phyloP scores from a whole-genome alignment of 2,797 vertebrate species.

The Thripadectes ignobilis region DNA sequence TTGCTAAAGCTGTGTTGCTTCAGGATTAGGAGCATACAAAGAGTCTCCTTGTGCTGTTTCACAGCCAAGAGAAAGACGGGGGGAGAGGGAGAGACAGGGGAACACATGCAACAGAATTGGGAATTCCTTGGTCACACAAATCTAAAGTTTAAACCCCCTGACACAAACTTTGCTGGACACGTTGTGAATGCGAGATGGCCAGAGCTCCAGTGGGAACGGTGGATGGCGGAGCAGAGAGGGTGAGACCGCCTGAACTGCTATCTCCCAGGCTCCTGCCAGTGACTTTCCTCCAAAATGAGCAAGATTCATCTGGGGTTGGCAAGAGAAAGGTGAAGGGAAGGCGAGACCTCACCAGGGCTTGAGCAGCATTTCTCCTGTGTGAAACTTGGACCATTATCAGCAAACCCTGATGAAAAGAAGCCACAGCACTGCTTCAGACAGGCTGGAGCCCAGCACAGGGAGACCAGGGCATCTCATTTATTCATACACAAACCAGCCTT shows the following conservation, averaged over 20 bases:
- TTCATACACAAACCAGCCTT: background rate
- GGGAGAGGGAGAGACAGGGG: constrained; percentile 80
- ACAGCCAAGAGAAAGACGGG: constrained; percentile 85
- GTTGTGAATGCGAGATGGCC: constrained; percentile 70
- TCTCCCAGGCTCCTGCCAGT: background rate
- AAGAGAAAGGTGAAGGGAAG: background rate
- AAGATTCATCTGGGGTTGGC: background rate
- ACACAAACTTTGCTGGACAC: constrained; percentile 76
- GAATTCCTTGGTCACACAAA: constrained; percentile 74
- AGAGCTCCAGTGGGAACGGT: constrained; percentile 40
- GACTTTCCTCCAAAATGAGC: background rate
- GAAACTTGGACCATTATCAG: background rate
- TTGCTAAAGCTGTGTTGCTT: constrained; percentile 97
- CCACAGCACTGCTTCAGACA: background rate
- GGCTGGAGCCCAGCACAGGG: fast-evolving
- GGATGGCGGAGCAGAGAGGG: background rate
- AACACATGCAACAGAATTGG: constrained; percentile 72
- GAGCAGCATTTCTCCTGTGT: background rate
- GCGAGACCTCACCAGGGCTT: background rate
- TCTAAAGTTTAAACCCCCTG: constrained; percentile 76
- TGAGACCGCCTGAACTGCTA: background rate
- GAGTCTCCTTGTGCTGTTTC: constrained; percentile 96
- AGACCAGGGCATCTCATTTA: background rate
- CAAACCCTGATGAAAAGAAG: background rate
- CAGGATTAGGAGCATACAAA: constrained; percentile 98